phyloP scores from a whole-genome alignment of 2,797 vertebrate species.

The Oreonectes daqikongensis region DNA sequence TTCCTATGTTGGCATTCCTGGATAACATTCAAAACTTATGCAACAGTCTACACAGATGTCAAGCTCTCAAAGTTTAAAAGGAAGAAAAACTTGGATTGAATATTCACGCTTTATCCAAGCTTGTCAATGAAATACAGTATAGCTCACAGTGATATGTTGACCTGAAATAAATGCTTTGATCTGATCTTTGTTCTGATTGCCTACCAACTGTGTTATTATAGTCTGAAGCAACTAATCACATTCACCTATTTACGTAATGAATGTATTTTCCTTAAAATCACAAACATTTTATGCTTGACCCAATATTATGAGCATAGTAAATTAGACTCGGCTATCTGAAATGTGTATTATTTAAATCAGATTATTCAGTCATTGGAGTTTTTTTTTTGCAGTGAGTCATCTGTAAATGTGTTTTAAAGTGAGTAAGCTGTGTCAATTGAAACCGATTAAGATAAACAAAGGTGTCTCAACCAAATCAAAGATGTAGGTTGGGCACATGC shows the following conservation, averaged over 20 bases:
- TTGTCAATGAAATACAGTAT: background rate
- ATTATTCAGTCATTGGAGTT: background rate
- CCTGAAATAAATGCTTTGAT: background rate
- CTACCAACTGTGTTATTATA: background rate
- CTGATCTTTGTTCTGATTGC: no score
- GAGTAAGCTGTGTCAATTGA: background rate
- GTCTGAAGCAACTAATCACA: no score
- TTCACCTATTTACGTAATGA: no score
- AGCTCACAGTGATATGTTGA: background rate
- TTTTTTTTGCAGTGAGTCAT: background rate
- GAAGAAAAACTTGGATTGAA: no score
- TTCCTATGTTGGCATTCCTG: background rate
- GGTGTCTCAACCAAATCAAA: no score
- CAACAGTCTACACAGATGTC: background rate
- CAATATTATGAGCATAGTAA: no score
- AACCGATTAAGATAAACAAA: slow-evolving; percentile 12
- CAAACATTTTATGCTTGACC: background rate
- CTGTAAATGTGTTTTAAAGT: background rate
- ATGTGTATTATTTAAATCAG: background rate
- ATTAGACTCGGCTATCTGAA: no score
- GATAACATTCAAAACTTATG: background rate
- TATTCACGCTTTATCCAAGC: no score
- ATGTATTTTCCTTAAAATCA: no score
- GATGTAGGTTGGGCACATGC: background rate
- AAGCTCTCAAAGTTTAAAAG: no score